These are phyloP conservation scores for Pygoscelis antarcticus DNA, from an alignment of 2,113 vertebrate species.

Conservation along the genomic window DNA sequence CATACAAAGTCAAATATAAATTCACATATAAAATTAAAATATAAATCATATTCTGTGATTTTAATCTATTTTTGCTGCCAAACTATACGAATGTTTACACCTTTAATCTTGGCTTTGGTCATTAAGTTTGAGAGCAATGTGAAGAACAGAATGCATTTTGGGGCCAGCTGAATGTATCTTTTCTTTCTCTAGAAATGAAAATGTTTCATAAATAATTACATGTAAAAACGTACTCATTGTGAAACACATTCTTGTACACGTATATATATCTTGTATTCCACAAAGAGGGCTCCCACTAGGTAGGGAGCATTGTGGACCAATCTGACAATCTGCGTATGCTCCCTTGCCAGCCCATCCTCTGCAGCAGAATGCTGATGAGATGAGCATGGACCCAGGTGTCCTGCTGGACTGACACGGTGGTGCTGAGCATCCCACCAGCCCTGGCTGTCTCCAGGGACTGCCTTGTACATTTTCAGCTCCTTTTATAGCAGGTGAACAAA, in stretches of 20 bases:
- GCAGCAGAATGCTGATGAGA: background rate
- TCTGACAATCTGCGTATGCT: background rate
- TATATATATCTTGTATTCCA: background rate
- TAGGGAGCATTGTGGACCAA: background rate
- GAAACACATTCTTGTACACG: rapidly evolving
- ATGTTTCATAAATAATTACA: background rate
- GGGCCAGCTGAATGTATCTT: background rate
- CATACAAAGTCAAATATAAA: background rate
- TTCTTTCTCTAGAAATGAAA: background rate
- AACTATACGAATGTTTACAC: background rate
- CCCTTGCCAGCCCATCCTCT: background rate
- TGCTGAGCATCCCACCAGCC: background rate
- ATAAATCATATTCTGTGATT: background rate
- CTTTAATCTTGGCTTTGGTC: background rate
- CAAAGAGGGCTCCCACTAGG: background rate
- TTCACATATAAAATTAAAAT: background rate
- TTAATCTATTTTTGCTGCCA: background rate
- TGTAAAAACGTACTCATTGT: background rate
- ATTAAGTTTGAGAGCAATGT: background rate
- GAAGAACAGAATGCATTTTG: background rate
- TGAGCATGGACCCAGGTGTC: background rate
- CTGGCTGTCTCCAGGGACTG: background rate
- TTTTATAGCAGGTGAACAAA: background rate
- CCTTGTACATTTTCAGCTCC: background rate
- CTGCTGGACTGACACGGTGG: background rate